Percentiles rank a stretch among this genome's conserved stretches.
phyloP scores from a whole-genome alignment of 2,888 invertebrate species.

The Eulithis prunata region DNA sequence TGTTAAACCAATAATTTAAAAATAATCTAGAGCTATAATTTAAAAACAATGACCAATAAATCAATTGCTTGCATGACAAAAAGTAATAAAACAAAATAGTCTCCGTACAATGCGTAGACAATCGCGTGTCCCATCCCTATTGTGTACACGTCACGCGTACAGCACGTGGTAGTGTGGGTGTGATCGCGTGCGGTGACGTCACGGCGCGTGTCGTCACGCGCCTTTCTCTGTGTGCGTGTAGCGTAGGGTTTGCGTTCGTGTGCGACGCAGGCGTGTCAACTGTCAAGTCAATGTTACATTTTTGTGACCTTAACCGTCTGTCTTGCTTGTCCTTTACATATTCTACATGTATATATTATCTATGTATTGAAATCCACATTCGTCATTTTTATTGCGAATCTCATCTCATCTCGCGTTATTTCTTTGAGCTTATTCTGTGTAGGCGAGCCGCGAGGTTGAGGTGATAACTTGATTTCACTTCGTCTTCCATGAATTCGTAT shows the following conservation, averaged over 20 bases:
- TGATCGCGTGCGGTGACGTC: conserved; percentile 81
- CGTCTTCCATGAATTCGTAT: conserved; percentile 1
- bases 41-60: conserved; percentile 15
- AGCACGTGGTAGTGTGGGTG: conserved; percentile 75
- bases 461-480: conserved; percentile 8
- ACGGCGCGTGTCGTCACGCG: conserved; percentile 66
- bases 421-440: conserved; percentile 1
- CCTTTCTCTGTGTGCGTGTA: conserved; percentile 53
- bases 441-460: background rate
- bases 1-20: background rate
- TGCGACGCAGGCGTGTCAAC: conserved; percentile 61
- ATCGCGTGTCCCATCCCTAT: conserved; percentile 38
- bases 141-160: conserved; percentile 65
- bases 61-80: conserved; percentile 8
- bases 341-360: conserved; percentile 30
- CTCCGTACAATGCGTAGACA: conserved; percentile 17
- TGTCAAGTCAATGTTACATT: conserved; percentile 78
- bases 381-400: conserved; percentile 24
- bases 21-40: conserved; percentile 7
- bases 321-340: conserved; percentile 66
- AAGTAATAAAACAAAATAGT: conserved; percentile 5
- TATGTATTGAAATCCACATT: conserved; percentile 36
- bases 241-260: conserved; percentile 48
- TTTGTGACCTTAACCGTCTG: conserved; percentile 83
- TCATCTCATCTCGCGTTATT: background rate